Percentiles rank a stretch among this genome's conserved stretches.
These are phyloP conservation scores for Sarcophaga variegata DNA, from an alignment of 2,888 invertebrate species.

Conservation along the genomic window DNA sequence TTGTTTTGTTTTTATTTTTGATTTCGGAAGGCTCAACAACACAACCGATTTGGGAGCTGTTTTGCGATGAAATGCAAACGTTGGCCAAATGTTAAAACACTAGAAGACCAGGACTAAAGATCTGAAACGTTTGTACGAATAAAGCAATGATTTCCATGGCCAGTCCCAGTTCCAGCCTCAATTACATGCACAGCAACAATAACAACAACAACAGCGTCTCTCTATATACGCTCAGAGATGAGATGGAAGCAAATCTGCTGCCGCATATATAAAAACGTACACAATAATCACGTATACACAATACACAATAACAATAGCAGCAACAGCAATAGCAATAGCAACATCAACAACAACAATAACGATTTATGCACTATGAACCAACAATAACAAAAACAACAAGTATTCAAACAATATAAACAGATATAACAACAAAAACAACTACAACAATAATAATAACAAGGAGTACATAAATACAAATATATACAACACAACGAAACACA, in stretches of 20 bases:
- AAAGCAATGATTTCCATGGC: conserved; percentile 5
- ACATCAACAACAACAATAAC: conserved; percentile 21
- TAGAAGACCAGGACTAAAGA: conserved; percentile 65
- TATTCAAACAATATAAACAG: conserved; percentile 52
- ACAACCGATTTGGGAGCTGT: conserved; percentile 75
- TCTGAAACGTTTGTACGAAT: conserved; percentile 46
- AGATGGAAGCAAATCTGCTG: conserved; percentile 58
- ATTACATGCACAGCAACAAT: not conserved
- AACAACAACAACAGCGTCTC: too few species aligned
- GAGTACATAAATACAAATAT: conserved; percentile 68
- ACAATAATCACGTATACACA: conserved; percentile 65
- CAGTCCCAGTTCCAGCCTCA: not conserved
- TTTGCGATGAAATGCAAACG: conserved; percentile 75
- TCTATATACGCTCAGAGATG: conserved; percentile 35
- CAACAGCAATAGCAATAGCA: conserved; percentile 40
- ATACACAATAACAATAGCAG: conserved; percentile 64
- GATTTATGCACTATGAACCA: conserved; percentile 1
- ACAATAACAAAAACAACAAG: conserved; percentile 39
- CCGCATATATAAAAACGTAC: conserved; percentile 58
- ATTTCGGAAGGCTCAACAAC: conserved; percentile 62
- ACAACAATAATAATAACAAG: conserved; percentile 61
- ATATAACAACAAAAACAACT: conserved; percentile 41
- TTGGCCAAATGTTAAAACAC: conserved; percentile 70
- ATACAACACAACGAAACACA: conserved; percentile 67
- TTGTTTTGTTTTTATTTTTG: conserved; percentile 33